Evolutionary conservation across 2,888 invertebrate genomes (phyloP), one percentile per base, ranked within the genome.

Genomic region (Drosophila subsilvestris): DNA sequence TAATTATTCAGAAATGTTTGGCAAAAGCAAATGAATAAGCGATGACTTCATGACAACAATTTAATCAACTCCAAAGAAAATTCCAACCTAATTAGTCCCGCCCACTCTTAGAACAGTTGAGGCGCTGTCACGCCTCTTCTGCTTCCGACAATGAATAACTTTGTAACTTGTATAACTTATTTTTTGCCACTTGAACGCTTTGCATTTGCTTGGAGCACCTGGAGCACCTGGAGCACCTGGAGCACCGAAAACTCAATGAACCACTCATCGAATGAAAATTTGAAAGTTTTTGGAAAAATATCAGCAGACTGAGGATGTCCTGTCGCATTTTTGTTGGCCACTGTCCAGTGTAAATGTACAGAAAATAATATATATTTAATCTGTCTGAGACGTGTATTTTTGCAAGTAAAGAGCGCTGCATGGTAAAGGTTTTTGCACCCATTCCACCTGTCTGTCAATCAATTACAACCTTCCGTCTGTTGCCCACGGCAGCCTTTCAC

Each of bases 71-170:
- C 61, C 58, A 29, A 75, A 51, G 37, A 55, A 55, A 37, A n/a
- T 7, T 37, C 7, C 62, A 70, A 73, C 68, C 81, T 86, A 82
- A 82, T 82, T 82, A 86, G 77, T 60, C 81, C 76, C 79, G 63
- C 61, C 76, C 55, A 68, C 71, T 63, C 76, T 67, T 37, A 27
- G 51, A 53, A 43, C 61, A 56, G 75, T 72, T 56, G 50, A 63
- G 57, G 63, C 81, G 58, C 58, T 14, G 66, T 42, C 66, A 47
- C 56, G 49, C 47, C 62, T 12, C 47, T 29, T 37, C 14, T 5
- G 8, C 45, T 45, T 37, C 66, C 66, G 14, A 20, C 14, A 43
- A 55, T 70, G 50, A 44, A 56, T 63, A 72, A 71, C 73, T 71
- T 71, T 72, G 43, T 51, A 71, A 63, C 51, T 63, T 56, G 50